Conservation (phyloP, 1,140 invertebrate genomes). For the Lerema accius region DNA sequence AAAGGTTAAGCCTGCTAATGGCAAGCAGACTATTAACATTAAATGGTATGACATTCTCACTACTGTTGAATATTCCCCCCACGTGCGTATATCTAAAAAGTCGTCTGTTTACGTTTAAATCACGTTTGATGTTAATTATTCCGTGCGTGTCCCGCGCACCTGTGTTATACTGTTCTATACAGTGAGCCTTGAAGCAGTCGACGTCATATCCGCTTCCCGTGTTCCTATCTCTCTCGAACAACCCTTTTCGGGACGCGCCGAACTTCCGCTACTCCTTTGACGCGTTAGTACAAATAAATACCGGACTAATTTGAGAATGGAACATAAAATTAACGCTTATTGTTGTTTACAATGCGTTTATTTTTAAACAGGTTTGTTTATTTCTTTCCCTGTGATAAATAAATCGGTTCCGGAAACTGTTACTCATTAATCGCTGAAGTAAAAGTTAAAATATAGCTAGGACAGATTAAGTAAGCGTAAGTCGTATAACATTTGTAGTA, state of each 20-base stretch:
- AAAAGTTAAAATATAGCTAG: no score
- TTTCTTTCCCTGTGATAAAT: no score
- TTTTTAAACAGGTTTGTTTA: background rate
- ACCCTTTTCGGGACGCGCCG: conserved; percentile 53
- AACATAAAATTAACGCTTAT: background rate
- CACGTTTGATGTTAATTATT: conserved; percentile 58
- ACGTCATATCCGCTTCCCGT: conserved; percentile 71
- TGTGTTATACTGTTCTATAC: no score
- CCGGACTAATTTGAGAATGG: conserved; percentile 7
- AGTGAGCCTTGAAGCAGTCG: conserved; percentile 44
- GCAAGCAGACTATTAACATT: no score
- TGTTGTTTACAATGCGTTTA: background rate
- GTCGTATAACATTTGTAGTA: no score
- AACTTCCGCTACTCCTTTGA: conserved; percentile 53
- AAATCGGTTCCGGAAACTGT: no score
- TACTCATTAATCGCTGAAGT: no score
- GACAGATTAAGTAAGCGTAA: no score
- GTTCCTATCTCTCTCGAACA: conserved; percentile 54
- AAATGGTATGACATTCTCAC: conserved; percentile 13
- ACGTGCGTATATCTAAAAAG: conserved; percentile 27
- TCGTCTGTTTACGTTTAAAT: conserved; percentile 50
- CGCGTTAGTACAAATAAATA: conserved; percentile 21
- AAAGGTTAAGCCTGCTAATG: no score
- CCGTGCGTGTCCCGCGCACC: conserved; percentile 55
- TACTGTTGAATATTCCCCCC: conserved; percentile 22